phyloP scores from a whole-genome alignment of 2,797 vertebrate genomes.

The Enteromius fasciolatus region DNA sequence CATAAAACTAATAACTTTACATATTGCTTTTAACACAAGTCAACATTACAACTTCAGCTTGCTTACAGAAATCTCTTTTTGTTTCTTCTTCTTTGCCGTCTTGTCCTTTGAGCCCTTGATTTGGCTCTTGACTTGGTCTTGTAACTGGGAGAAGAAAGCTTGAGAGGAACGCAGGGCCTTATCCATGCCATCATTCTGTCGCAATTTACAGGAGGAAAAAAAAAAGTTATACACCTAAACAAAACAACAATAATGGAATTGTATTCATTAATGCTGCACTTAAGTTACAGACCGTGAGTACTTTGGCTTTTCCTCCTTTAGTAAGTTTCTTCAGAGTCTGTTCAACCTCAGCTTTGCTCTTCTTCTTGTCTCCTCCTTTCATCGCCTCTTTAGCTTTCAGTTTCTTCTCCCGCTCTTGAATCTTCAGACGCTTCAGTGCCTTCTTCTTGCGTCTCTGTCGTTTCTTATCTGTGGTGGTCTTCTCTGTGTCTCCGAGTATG shows the following conservation, averaged over 20 bases:
- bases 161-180: constrained; percentile 92
- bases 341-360: constrained; percentile 76
- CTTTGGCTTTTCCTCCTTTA: constrained; percentile 83
- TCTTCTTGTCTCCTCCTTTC: constrained; percentile 67
- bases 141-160: constrained; percentile 94
- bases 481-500: constrained; percentile 85
- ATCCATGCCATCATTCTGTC: constrained; percentile 93
- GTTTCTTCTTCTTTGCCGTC: constrained; percentile 83
- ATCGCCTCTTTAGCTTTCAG: constrained; percentile 82
- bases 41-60: constrained; percentile 88
- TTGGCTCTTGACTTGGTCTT: constrained; percentile 95
- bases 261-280: background rate
- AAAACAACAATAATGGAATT: background rate
- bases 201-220: constrained; percentile 25
- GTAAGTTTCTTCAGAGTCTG: constrained; percentile 85
- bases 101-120: constrained; percentile 83
- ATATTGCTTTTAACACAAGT: constrained; percentile 37
- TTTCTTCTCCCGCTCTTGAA: constrained; percentile 82
- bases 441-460: constrained; percentile 90
- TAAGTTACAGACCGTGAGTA: constrained; percentile 85
- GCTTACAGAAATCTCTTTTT: constrained; percentile 82
- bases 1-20: constrained; percentile 47
- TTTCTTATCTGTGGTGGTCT: constrained; percentile 91
- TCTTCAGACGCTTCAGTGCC: constrained; percentile 79
- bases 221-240: background rate